Evolutionary conservation across 2,797 vertebrate genomes (phyloP), one percentile per base, ranked within the genome.

Genomic region (Psittacula echo): DNA sequence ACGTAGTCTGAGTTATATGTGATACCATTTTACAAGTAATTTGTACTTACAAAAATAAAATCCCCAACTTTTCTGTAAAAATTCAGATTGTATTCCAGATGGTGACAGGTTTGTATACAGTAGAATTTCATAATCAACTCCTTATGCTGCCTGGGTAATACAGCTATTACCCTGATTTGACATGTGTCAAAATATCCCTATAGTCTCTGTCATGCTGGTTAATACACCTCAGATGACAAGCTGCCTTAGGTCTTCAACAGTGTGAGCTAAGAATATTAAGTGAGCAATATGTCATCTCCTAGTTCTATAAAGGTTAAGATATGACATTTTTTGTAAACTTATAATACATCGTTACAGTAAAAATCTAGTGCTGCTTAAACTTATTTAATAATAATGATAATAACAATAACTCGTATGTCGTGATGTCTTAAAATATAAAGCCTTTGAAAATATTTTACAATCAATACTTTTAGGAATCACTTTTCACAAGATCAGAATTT

Each of bases 141-240:
- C 78, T 93, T 89, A 54, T 87, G 64, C 68, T 87, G 48, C 67
- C 73, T 89, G 78, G 64, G 47, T 97, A 95, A 95, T 94, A 87
- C n/a, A 95, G 84, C 53, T 95, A 64, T 97, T 94, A 92, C 78
- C 58, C 85, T 87, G 71, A 95, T 89, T 84, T 78, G 94, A 94
- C 89, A 81, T 44, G 44, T 97, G 95, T 94, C 97, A 97, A 95
- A 96, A 95, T 96, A 94, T 88, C 92, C 70, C 67, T 88, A 47
- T 89, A 95, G 60, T 96, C 83, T 85, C 89, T 87, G 88, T 96
- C 94, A 86, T 60, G n/a, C 23, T 77, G 67, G 66, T 89, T 95
- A 85, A 93, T 48, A 80, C 83, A 90, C 65, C 66, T 81, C 45
- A 30, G 39, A 42, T 64, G 85, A 94, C 80, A 93, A 91, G 45